Evolutionary conservation across 2,888 invertebrate genomes (phyloP), one percentile per base, ranked within the genome.

Genomic region (Tenthredo livida): DNA sequence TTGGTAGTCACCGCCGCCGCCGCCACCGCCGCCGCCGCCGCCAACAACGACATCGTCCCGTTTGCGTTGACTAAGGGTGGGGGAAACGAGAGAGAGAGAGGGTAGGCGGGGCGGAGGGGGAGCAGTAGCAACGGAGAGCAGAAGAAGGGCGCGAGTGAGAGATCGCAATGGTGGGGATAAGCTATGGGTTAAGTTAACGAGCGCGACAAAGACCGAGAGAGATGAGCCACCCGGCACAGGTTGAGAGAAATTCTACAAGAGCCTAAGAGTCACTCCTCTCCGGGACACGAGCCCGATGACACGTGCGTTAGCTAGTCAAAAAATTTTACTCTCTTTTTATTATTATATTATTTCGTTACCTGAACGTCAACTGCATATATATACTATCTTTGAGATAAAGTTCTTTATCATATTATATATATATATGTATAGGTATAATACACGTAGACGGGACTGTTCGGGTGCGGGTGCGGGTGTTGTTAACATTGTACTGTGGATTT

Each of bases 231-330:
- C 86, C 86, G 86, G 88, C 87, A 88, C 90, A 89, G 90, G 87
- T 89, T 88, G 88, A 90, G 91, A 91, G 90, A 90, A 91, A 90
- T 90, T 90, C 89, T 90, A 89, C 90, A 89, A 87, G 87, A 88
- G n/a, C 85, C 85, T 83, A 85, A 87, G 88, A 89, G 89, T 90
- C 89, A 91, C 89, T 90, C 89, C 89, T 89, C 88, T 87, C 87
- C 88, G 88, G 90, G 83, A 83, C 83, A 67, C 83, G 83, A 50
- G 83, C 70, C 83, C 83, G 83, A 9, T 50, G 43, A 70, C 67
- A 83, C 83, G 83, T 67, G 83, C 83, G 29, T 29, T 70, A 25
- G 83, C 67, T 83, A 83, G 83, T 83, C 67, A 65, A 83, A 67
- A 29, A 80, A 29, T 77, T 75, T 75, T n/a, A 70, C 70, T 70